Conservation (phyloP, 2,888 invertebrate genomes). For the Dryocosmus kuriphilus region DNA sequence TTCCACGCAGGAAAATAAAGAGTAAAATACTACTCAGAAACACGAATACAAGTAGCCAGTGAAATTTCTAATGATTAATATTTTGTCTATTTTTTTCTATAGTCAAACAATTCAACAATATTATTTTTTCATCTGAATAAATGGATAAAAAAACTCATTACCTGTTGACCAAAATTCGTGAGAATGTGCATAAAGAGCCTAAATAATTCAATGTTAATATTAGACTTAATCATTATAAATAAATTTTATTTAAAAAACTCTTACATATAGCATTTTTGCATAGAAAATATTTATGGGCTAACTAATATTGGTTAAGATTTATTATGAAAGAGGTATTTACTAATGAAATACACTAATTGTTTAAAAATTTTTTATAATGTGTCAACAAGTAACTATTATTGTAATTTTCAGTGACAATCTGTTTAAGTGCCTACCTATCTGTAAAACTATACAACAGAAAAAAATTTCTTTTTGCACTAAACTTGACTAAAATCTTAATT, state of each 20-base stretch:
- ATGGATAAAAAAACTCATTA: neutral
- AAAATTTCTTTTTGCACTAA: too few relatives aligned
- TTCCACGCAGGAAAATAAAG: neutral
- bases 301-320: too few relatives aligned
- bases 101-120: neutral
- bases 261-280: neutral
- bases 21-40: neutral
- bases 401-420: too few relatives aligned
- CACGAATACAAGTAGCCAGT: neutral
- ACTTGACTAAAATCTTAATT: too few relatives aligned
- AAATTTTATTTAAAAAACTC: neutral
- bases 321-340: too few relatives aligned
- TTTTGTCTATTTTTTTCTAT: neutral
- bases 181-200: neutral
- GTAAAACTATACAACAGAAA: too few relatives aligned
- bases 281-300: too few relatives aligned
- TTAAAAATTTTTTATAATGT: too few relatives aligned
- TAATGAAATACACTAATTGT: too few relatives aligned
- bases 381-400: too few relatives aligned
- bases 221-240: neutral
- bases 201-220: neutral
- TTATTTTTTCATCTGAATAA: neutral
- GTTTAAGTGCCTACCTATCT: too few relatives aligned
- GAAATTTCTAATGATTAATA: neutral
- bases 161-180: neutral